A percentile compares a stretch with the other conserved stretches of the same genome.
phyloP scores from a whole-genome alignment of 2,113 vertebrate genomes.

The Amblyornis subalaris region DNA sequence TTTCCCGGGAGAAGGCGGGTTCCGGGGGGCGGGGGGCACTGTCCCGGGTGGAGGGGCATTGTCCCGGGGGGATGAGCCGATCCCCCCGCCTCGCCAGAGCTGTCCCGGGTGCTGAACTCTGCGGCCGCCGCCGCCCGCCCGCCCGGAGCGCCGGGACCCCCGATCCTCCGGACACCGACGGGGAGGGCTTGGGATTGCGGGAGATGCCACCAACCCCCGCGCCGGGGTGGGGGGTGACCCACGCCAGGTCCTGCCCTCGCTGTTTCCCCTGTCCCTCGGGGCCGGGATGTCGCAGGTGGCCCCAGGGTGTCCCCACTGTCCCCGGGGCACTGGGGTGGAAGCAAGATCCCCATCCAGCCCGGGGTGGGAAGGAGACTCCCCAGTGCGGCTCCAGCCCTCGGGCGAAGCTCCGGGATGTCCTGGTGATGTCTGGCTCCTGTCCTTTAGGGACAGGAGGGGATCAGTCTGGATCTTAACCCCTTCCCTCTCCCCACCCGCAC shows the following conservation, averaged over 20 bases:
- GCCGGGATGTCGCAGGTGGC: background rate
- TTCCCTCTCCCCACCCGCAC: background rate
- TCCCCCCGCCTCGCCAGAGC: background rate
- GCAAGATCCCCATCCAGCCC: rapidly evolving
- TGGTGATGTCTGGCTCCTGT: rapidly evolving
- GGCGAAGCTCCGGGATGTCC: background rate
- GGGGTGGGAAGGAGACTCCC: background rate
- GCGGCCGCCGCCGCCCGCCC: background rate
- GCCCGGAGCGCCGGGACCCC: background rate
- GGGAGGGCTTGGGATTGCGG: background rate
- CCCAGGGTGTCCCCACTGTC: background rate
- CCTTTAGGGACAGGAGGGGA: background rate
- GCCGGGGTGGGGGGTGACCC: background rate
- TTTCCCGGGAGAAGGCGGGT: background rate
- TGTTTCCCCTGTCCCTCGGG: background rate
- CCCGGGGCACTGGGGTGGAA: background rate
- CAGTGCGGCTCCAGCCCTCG: background rate
- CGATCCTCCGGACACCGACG: background rate
- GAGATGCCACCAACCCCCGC: background rate
- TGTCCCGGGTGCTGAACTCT: constrained; percentile 22
- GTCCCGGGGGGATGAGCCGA: rapidly evolving
- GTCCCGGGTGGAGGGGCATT: background rate
- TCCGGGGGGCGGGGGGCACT: too few relatives aligned
- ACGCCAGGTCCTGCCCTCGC: background rate
- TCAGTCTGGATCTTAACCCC: rapidly evolving